These are phyloP conservation scores for Julus scandinavius DNA, from an alignment of 2,888 invertebrate genomes.

Conservation along the genomic window DNA sequence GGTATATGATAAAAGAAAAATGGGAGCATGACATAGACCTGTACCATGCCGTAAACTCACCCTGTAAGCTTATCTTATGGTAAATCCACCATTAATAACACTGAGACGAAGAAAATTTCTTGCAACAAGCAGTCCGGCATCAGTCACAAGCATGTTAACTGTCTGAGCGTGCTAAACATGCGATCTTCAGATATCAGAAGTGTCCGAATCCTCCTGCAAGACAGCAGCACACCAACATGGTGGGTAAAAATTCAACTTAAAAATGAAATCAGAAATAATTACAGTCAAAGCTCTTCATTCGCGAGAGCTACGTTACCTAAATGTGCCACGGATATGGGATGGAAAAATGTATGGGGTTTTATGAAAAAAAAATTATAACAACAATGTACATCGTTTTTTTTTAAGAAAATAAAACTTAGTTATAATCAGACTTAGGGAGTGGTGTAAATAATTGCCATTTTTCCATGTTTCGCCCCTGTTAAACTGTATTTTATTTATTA, in stretches of 20 bases:
- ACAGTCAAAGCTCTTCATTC: not conserved
- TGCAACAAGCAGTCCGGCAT: not conserved
- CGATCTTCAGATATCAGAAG: conserved; percentile 25
- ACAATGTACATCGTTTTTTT: too few species aligned
- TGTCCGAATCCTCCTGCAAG: conserved; percentile 7
- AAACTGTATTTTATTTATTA: too few species aligned
- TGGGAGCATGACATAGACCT: not conserved
- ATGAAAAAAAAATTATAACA: too few species aligned
- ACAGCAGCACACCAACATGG: conserved; percentile 14
- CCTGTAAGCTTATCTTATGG: not conserved
- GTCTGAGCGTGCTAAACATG: not conserved
- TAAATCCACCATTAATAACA: not conserved
- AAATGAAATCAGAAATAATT: not conserved
- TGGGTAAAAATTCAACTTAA: not conserved
- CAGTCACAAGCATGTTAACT: not conserved
- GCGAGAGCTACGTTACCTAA: too few species aligned
- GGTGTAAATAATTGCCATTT: too few species aligned
- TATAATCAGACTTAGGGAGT: too few species aligned
- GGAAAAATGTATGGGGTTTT: too few species aligned
- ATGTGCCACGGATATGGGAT: too few species aligned
- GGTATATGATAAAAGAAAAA: not conserved
- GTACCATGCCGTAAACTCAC: not conserved
- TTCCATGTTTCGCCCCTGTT: too few species aligned
- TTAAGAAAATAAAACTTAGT: too few species aligned
- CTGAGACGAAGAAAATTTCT: not conserved